Evolutionary conservation across 2,797 vertebrate genomes (phyloP).

Genomic region (Lagorchestes hirsutus): DNA sequence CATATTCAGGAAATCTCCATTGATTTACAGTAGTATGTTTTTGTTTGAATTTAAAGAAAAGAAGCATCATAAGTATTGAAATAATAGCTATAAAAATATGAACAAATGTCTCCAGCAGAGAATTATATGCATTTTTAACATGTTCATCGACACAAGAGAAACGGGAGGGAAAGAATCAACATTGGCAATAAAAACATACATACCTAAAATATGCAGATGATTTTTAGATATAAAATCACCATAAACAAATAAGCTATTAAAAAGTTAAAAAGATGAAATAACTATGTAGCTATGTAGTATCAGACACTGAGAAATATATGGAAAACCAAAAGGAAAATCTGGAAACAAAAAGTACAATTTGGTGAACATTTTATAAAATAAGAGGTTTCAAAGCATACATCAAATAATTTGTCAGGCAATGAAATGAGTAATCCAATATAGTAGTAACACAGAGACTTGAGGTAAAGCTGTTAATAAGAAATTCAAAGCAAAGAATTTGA

Average conservation of each 20-base stretch:
- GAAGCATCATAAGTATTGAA: constrained; percentile 58
- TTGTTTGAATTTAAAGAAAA: constrained; percentile 40
- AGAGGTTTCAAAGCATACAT: constrained; percentile 51
- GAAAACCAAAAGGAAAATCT: constrained; percentile 41
- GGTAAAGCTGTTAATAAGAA: constrained; percentile 32
- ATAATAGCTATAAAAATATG: constrained; percentile 40
- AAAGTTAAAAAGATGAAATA: constrained; percentile 47
- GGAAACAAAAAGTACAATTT: constrained; percentile 29
- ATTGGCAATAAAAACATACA: constrained; percentile 18
- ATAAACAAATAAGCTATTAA: constrained; percentile 40
- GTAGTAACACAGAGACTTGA: constrained; percentile 15
- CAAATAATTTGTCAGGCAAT: constrained; percentile 38
- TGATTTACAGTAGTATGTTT: constrained; percentile 45
- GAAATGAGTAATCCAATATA: constrained; percentile 8
- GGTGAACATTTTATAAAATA: constrained; percentile 52
- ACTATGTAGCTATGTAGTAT: constrained; percentile 45
- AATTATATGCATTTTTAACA: constrained; percentile 39
- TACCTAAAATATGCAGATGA: not conserved
- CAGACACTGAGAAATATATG: constrained; percentile 13
- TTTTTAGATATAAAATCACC: constrained; percentile 46
- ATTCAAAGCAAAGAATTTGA: not conserved
- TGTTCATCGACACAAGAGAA: constrained; percentile 49
- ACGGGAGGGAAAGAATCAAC: constrained; percentile 36
- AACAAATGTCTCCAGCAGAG: constrained; percentile 26
- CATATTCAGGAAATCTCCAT: constrained; percentile 50